Base-by-base conservation (phyloP, 2,888 invertebrate genomes). In the Zygothrica quintamaculata region DNA sequence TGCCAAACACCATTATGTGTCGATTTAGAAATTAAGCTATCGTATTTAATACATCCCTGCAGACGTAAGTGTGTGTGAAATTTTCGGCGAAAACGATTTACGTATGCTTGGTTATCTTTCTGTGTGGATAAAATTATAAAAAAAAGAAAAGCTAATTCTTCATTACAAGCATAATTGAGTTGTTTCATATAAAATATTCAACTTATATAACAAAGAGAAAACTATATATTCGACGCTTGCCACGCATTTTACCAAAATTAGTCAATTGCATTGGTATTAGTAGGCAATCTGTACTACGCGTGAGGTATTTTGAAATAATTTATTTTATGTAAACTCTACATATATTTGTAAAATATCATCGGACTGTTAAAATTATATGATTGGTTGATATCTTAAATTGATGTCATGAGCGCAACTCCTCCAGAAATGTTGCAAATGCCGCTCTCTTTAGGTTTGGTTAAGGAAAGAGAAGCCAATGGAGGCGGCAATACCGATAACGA, bases 331-430 rank as follows among this genome's bases (percentile, higher is more conserved):
- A 26, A 60, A 42, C n/a, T 13, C 12, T 44, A 53, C 39, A 46
- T 31, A 56, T 39, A 50, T 2, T 36, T 18, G 29, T 11, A 29
- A 9, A 6, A 9, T n/a, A 33, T 25, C 9, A 5, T n/a, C 4
- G 9, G 29, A 12, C 18, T 31, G 25, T 16, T 34, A 6, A 9
- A 9, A 4, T 34, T 13, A 33, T n/a, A 37, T 7, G 18, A 16
- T 16, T 26, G 18, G 2, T 29, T 36, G 6, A 18, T 43, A 6
- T 15, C 39, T 39, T 15, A 22, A 6, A 11, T 18, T 6, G 3
- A 22, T 47, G 52, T 18, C 61, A 88, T 88, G 88, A 87, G 77
- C 65, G 68, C 62, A 44, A 77, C 87, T 5, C 84, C 88, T 22
- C 82, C 88, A 39, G 77, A 77, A 15, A 13, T 71, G 39, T 31